Conservation (phyloP, 2,888 invertebrate genomes). For the Brenthis ino region DNA sequence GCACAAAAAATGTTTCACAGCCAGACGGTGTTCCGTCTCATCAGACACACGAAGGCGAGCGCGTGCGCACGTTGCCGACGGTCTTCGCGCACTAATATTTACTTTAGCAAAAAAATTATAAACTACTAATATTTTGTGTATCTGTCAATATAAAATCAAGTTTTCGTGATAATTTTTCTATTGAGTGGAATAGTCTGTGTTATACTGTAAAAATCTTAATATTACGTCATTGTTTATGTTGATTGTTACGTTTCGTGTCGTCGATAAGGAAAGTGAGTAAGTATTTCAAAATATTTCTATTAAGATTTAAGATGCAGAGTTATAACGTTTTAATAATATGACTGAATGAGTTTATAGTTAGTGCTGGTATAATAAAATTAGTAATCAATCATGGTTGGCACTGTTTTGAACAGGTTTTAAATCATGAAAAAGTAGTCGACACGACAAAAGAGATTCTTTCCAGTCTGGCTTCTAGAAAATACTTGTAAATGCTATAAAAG, state of each 20-base stretch:
- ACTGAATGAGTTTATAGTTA: background rate
- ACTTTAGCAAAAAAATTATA: constrained; percentile 5
- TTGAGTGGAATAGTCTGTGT: constrained; percentile 1
- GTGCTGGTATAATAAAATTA: background rate
- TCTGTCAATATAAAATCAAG: background rate
- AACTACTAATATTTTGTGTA: constrained; percentile 6
- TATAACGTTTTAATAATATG: background rate
- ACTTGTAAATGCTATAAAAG: too few species aligned
- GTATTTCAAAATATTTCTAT: constrained; percentile 7
- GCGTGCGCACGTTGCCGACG: constrained; percentile 27
- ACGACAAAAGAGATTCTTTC: too few species aligned
- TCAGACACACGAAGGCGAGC: constrained; percentile 32
- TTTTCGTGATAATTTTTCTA: constrained; percentile 1
- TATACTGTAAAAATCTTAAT: background rate
- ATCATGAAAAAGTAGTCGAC: too few species aligned
- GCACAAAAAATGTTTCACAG: constrained; percentile 29
- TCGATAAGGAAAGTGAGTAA: constrained; percentile 26
- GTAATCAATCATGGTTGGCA: background rate
- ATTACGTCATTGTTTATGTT: constrained; percentile 7
- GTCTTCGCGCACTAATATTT: constrained; percentile 4
- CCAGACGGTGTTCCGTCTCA: constrained; percentile 45
- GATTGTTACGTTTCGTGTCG: constrained; percentile 13
- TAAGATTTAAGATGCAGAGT: background rate
- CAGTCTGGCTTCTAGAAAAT: too few species aligned
- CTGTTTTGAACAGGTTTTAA: too few species aligned